A percentile compares a stretch with the other conserved stretches of the same genome.
These are phyloP conservation scores for Rhyacophila brunnea DNA, from an alignment of 1,140 invertebrate species.

Conservation along the genomic window DNA sequence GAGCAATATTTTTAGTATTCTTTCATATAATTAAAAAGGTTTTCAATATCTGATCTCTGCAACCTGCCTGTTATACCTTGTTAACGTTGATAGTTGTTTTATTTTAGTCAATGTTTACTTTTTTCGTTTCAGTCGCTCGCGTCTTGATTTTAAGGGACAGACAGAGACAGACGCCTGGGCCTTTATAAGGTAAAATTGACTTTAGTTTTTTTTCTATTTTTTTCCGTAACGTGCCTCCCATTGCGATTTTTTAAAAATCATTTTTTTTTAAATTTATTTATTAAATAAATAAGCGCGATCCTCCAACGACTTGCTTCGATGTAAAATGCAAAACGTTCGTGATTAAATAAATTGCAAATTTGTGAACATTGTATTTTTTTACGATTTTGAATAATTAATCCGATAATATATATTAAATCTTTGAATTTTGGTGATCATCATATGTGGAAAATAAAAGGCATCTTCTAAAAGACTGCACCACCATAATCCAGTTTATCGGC, in stretches of 20 bases:
- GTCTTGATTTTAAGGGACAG: slow-evolving; percentile 20
- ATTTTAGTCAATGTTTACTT: slow-evolving; percentile 32
- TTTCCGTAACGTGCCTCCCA: slow-evolving; percentile 24
- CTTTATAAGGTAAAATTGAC: slow-evolving; percentile 27
- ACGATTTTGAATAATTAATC: no score
- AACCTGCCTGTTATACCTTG: slow-evolving; percentile 14
- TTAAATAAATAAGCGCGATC: not conserved
- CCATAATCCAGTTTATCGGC: no score
- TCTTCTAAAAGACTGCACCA: no score
- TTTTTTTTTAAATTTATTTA: slow-evolving; percentile 8
- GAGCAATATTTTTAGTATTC: no score
- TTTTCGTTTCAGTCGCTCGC: slow-evolving; percentile 16
- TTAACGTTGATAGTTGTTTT: slow-evolving; percentile 29
- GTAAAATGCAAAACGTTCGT: not conserved
- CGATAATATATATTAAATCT: no score
- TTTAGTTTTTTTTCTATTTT: slow-evolving; percentile 19
- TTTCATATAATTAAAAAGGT: slow-evolving; percentile 17
- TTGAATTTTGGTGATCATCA: no score
- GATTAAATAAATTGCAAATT: not conserved
- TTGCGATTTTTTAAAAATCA: slow-evolving; percentile 20
- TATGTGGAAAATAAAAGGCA: no score
- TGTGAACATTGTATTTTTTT: no score
- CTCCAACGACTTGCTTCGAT: not conserved
- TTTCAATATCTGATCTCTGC: no score
- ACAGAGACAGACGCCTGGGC: slow-evolving; percentile 10